A percentile compares a stretch with the other conserved stretches of the same genome.
phyloP scores from a whole-genome alignment of 2,113 vertebrate genomes.

The Phycodurus eques region DNA sequence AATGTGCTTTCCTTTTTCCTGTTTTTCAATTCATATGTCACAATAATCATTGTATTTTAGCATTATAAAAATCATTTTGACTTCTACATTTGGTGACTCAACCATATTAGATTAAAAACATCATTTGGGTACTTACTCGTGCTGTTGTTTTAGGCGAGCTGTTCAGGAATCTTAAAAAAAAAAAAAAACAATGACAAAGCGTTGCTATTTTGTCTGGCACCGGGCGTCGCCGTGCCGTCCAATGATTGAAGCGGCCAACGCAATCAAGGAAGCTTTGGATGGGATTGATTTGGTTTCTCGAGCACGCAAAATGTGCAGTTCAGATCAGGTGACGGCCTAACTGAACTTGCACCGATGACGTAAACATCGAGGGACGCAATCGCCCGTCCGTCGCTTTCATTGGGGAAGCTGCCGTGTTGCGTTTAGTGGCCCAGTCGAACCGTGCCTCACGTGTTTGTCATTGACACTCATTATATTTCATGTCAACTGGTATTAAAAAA shows the following conservation, averaged over 20 bases:
- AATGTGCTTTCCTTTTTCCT: too few relatives aligned
- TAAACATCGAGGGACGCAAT: background rate
- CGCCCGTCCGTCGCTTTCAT: background rate
- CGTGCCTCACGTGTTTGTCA: constrained; percentile 8
- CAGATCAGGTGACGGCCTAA: constrained; percentile 12
- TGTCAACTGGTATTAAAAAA: background rate
- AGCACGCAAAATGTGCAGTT: constrained; percentile 7
- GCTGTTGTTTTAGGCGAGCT: too few relatives aligned
- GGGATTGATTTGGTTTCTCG: constrained; percentile 2
- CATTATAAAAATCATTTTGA: too few relatives aligned
- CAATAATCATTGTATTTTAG: too few relatives aligned
- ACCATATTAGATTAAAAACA: too few relatives aligned
- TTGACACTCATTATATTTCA: constrained; percentile 15
- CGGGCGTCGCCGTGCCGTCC: constrained; percentile 4
- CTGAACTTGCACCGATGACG: background rate
- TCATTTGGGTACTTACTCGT: too few relatives aligned
- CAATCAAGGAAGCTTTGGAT: background rate
- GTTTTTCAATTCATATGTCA: too few relatives aligned
- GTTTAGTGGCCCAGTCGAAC: background rate
- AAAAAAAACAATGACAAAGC: too few relatives aligned
- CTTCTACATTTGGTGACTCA: too few relatives aligned
- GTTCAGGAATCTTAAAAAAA: too few relatives aligned
- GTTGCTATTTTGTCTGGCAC: constrained; percentile 18
- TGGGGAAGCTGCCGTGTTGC: background rate
- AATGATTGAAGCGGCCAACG: background rate